phyloP scores from a whole-genome alignment of 2,113 vertebrate species.

The Myrmecophaga tridactyla region DNA sequence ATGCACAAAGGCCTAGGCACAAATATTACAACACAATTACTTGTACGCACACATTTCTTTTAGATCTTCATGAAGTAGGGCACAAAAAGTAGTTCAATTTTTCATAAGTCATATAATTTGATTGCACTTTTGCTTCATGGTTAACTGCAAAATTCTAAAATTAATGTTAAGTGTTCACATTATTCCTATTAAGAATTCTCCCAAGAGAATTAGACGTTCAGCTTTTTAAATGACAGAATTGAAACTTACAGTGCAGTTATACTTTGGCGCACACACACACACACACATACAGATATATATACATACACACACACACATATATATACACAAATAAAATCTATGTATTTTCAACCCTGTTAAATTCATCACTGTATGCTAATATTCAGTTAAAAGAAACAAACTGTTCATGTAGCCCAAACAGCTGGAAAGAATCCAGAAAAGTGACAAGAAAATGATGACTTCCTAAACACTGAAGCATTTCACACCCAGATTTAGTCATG shows the following conservation, averaged over 20 bases:
- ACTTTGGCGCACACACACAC: slow-evolving; percentile 76
- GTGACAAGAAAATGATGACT: slow-evolving; percentile 71
- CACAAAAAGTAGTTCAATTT: slow-evolving; percentile 22
- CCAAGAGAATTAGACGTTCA: slow-evolving; percentile 68
- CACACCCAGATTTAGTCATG: slow-evolving; percentile 79
- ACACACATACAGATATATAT: slow-evolving; percentile 19
- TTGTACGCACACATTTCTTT: slow-evolving; percentile 37
- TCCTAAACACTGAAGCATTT: slow-evolving; percentile 72
- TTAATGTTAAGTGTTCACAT: slow-evolving; percentile 40
- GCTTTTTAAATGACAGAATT: slow-evolving; percentile 71
- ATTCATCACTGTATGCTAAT: slow-evolving; percentile 75
- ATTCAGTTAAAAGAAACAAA: slow-evolving; percentile 79
- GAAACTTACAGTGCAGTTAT: slow-evolving; percentile 69
- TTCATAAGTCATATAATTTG: neutral
- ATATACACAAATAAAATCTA: slow-evolving; percentile 71
- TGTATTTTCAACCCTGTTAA: slow-evolving; percentile 59
- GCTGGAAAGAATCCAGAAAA: slow-evolving; percentile 76
- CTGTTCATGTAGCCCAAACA: slow-evolving; percentile 78
- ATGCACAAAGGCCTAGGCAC: slow-evolving; percentile 68
- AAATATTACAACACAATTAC: slow-evolving; percentile 60
- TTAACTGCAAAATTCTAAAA: slow-evolving; percentile 46
- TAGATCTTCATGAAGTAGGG: neutral
- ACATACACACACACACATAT: neutral
- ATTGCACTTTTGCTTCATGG: slow-evolving; percentile 25
- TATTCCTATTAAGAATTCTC: slow-evolving; percentile 62